These are phyloP conservation scores for Euplagia quadripunctaria DNA, from an alignment of 2,888 invertebrate species.

Conservation along the genomic window DNA sequence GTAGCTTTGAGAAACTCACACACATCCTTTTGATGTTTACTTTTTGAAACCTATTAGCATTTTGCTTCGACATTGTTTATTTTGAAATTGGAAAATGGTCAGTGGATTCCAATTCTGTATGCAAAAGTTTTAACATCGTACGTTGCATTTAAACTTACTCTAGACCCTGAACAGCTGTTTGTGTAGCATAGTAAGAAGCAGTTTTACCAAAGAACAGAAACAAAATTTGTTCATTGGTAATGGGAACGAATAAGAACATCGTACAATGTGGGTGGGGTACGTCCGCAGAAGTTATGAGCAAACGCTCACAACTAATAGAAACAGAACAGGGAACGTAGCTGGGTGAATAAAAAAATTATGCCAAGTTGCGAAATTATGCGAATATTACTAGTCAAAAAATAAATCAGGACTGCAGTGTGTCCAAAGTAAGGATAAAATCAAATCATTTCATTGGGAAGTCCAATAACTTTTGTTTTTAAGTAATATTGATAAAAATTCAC, in stretches of 20 bases:
- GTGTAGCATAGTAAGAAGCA: background rate
- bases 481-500: too few relatives aligned
- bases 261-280: too few relatives aligned
- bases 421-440: too few relatives aligned
- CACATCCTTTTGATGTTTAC: conserved; percentile 17
- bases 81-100: conserved; percentile 16
- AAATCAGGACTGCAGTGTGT: too few relatives aligned
- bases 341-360: too few relatives aligned
- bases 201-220: background rate
- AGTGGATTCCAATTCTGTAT: conserved; percentile 9
- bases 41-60: conserved; percentile 12
- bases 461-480: too few relatives aligned
- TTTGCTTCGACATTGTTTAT: conserved; percentile 4
- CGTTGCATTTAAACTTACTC: background rate
- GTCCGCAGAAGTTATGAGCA: too few relatives aligned
- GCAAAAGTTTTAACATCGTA: conserved; percentile 8
- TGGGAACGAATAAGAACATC: background rate
- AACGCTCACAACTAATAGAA: too few relatives aligned
- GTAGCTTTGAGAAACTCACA: background rate
- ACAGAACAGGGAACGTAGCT: too few relatives aligned
- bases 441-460: too few relatives aligned
- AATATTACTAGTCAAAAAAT: too few relatives aligned
- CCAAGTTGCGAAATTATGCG: too few relatives aligned
- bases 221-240: background rate
- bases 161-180: background rate